Evolutionary conservation across 1,140 invertebrate genomes (phyloP).

Genomic region (Temnothorax longispinosus): DNA sequence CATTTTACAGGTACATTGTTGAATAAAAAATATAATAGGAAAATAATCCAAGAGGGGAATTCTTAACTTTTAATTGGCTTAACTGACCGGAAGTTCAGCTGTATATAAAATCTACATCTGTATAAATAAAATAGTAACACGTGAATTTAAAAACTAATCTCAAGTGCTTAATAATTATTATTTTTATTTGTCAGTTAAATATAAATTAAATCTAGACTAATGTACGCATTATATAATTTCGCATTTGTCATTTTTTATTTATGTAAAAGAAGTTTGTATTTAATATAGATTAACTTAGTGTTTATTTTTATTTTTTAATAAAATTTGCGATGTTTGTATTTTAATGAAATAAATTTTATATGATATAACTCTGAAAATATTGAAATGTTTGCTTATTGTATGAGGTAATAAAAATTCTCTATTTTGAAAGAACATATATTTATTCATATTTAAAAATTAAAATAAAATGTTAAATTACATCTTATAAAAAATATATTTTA

Average conservation of each 20-base stretch:
- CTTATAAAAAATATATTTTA: slow-evolving; percentile 43
- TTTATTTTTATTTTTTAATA: background rate
- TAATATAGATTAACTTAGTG: background rate
- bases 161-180: background rate
- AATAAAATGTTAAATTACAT: background rate
- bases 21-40: background rate
- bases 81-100: background rate
- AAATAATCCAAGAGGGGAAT: background rate
- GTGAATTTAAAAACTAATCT: slow-evolving; percentile 1
- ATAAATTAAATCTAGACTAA: background rate
- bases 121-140: background rate
- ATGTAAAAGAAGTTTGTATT: background rate
- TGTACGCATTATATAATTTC: background rate
- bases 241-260: background rate
- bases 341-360: background rate
- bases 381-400: background rate
- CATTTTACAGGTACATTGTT: background rate
- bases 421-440: slow-evolving; percentile 29
- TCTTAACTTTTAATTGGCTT: background rate
- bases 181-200: background rate
- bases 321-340: background rate
- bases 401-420: background rate
- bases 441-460: background rate
- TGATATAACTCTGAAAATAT: background rate
- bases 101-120: background rate